Evolutionary conservation across 2,888 invertebrate species (phyloP).

Genomic region (Flabesymbios commensalis): DNA sequence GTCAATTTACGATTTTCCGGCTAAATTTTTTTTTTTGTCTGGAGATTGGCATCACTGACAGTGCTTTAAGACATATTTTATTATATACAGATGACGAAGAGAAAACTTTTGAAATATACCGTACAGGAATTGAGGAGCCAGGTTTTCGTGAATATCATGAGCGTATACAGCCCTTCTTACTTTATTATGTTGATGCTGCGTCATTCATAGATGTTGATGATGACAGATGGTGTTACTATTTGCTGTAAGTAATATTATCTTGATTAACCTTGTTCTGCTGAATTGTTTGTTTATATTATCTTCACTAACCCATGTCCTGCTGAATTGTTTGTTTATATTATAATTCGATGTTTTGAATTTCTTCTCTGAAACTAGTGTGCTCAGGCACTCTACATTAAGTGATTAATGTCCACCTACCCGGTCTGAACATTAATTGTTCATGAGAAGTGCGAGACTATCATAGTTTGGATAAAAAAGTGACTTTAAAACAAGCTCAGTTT

Average conservation of each 20-base stretch:
- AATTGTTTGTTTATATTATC: neutral
- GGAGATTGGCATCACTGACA: neutral
- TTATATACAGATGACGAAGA: slow-evolving; percentile 7
- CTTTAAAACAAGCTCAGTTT: too few relatives aligned
- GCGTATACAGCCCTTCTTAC: slow-evolving; percentile 84
- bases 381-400: too few relatives aligned
- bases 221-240: slow-evolving; percentile 74
- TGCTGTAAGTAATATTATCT: slow-evolving; percentile 49
- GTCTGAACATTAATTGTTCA: too few relatives aligned
- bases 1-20: neutral
- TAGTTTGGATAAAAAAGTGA: too few relatives aligned
- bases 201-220: slow-evolving; percentile 92
- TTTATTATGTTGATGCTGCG: slow-evolving; percentile 97
- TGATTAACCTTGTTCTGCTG: neutral
- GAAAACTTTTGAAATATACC: slow-evolving; percentile 78
- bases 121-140: slow-evolving; percentile 72
- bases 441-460: too few relatives aligned
- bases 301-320: neutral
- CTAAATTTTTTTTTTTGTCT: too few relatives aligned
- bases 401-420: too few relatives aligned
- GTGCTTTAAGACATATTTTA: neutral
- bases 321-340: neutral
- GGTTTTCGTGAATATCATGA: slow-evolving; percentile 81
- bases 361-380: too few relatives aligned
- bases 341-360: too few relatives aligned